A percentile compares a stretch with the other conserved stretches of the same genome.
Conservation (phyloP, 2,888 invertebrate genomes). For the Nymphalis polychloros region DNA sequence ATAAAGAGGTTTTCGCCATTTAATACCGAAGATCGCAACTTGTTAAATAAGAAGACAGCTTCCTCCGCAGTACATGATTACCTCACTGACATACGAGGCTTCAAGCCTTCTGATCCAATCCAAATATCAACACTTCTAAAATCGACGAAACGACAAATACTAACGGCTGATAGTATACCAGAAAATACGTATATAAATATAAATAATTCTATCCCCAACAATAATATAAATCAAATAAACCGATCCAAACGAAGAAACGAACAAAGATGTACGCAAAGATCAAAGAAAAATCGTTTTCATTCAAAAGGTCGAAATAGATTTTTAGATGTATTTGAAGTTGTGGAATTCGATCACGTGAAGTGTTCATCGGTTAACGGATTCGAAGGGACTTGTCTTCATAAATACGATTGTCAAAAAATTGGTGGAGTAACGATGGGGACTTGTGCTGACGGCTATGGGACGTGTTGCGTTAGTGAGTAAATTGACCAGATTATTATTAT, state of each 20-base stretch:
- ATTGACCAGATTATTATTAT: too few relatives aligned
- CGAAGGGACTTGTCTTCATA: constrained; percentile 87
- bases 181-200: neutral
- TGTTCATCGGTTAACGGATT: constrained; percentile 82
- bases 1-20: neutral
- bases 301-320: constrained; percentile 63
- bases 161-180: neutral
- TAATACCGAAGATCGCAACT: neutral
- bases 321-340: constrained; percentile 86
- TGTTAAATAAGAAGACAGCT: neutral
- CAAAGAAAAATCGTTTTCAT: constrained; percentile 35
- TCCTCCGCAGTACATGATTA: neutral
- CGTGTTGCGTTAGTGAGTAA: constrained; percentile 88
- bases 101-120: constrained; percentile 16
- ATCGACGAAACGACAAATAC: neutral
- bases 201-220: neutral
- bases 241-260: constrained; percentile 47
- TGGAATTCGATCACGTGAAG: constrained; percentile 85
- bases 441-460: constrained; percentile 88
- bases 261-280: constrained; percentile 33
- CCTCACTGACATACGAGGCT: neutral
- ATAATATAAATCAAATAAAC: neutral
- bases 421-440: constrained; percentile 84
- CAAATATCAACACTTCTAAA: constrained; percentile 10
- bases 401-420: constrained; percentile 83